These are phyloP conservation scores for Grammomys dolichurus DNA, from an alignment of 2,113 vertebrate genomes.

Conservation along the genomic window DNA sequence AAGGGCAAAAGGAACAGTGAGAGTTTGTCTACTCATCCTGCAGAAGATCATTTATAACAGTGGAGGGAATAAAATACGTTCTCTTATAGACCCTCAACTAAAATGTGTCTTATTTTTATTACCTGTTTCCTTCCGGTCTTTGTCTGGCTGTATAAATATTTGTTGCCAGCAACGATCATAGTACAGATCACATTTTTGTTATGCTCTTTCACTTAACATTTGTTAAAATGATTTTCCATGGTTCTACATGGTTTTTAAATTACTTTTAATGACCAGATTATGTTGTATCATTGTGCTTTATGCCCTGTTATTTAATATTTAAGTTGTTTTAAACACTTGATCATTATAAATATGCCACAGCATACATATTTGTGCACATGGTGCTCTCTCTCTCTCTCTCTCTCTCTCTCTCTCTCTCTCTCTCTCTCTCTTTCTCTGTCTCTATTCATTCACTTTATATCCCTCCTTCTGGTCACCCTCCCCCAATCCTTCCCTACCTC, in stretches of 20 bases:
- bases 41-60: slow-evolving; percentile 4
- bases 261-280: slow-evolving; percentile 64
- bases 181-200: neutral
- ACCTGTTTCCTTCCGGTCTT: slow-evolving; percentile 59
- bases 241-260: slow-evolving; percentile 48
- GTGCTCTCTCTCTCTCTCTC: no score
- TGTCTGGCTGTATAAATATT: slow-evolving; percentile 57
- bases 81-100: neutral
- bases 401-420: neutral
- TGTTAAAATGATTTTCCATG: slow-evolving; percentile 46
- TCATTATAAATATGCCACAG: slow-evolving; percentile 30
- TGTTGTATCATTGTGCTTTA: slow-evolving; percentile 35
- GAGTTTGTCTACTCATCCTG: neutral
- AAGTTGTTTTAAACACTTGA: slow-evolving; percentile 56
- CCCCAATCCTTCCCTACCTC: no score
- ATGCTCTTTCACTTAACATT: slow-evolving; percentile 47
- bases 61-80: slow-evolving; percentile 6
- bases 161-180: neutral
- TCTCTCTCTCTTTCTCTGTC: no score
- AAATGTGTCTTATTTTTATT: slow-evolving; percentile 21
- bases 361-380: neutral
- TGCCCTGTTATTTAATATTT: slow-evolving; percentile 54
- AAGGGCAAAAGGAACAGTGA: neutral
- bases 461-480: no score
- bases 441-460: no score